These are phyloP conservation scores for Suricata suricatta DNA, from an alignment of 2,113 vertebrate genomes.

Conservation along the genomic window DNA sequence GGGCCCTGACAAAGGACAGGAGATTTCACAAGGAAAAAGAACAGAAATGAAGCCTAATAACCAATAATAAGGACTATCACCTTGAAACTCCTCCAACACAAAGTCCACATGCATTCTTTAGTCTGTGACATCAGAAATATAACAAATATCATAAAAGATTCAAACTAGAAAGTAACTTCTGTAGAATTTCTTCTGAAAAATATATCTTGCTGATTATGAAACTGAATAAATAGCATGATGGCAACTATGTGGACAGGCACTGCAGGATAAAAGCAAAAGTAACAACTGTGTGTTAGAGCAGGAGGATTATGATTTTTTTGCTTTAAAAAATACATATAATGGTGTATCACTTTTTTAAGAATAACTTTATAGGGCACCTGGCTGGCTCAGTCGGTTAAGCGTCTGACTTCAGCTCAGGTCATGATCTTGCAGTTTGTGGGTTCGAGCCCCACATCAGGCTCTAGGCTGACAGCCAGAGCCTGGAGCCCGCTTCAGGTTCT, in stretches of 20 bases:
- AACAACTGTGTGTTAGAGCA: neutral
- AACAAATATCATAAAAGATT: neutral
- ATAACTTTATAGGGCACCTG: neutral
- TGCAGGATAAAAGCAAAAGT: neutral
- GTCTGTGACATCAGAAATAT: neutral
- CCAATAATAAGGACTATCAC: neutral
- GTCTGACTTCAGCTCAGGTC: no score
- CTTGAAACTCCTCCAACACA: neutral
- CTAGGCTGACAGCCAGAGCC: no score
- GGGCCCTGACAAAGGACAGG: neutral
- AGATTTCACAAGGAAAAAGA: conserved; percentile 7
- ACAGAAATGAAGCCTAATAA: neutral
- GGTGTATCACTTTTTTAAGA: neutral
- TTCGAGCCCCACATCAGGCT: no score
- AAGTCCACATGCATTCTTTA: conserved; percentile 30
- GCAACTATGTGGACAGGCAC: neutral
- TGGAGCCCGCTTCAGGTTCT: no score
- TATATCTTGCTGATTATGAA: conserved; percentile 1
- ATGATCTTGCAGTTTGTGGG: no score
- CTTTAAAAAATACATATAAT: neutral
- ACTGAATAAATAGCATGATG: neutral
- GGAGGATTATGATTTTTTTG: neutral
- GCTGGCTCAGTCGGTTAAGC: no score
- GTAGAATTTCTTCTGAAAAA: neutral
- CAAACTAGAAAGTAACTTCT: conserved; percentile 43